These are phyloP conservation scores for Protaetia brevitarsis DNA, from an alignment of 1,140 invertebrate species.

Conservation along the genomic window DNA sequence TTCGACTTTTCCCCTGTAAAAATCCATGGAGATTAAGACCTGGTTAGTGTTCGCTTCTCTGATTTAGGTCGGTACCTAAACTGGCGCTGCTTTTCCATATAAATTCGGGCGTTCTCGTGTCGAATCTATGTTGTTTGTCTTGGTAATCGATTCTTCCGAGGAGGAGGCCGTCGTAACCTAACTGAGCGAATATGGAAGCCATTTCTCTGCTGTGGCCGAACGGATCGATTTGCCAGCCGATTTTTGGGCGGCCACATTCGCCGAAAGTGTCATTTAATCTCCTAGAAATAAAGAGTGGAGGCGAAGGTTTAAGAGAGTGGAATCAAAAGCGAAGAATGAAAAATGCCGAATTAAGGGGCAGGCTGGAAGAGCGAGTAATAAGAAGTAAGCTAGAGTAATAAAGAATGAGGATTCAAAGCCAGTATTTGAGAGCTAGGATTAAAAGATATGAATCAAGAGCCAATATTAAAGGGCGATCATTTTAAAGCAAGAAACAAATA, in stretches of 20 bases:
- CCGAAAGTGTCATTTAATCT: constrained; percentile 81
- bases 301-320: no score
- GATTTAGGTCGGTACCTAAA: constrained; percentile 50
- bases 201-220: constrained; percentile 89
- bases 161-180: constrained; percentile 85
- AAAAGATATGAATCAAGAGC: no score
- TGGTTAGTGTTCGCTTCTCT: background rate
- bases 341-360: background rate
- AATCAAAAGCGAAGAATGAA: background rate
- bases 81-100: constrained; percentile 78
- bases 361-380: no score
- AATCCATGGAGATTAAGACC: constrained; percentile 24
- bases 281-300: constrained; percentile 38
- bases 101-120: constrained; percentile 72
- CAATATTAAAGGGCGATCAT: no score
- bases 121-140: constrained; percentile 68
- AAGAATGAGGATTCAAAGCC: no score
- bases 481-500: no score
- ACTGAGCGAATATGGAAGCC: constrained; percentile 78
- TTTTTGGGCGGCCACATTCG: constrained; percentile 70
- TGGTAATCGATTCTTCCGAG: constrained; percentile 86
- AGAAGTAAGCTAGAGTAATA: no score
- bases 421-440: no score
- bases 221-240: constrained; percentile 93
- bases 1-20: constrained; percentile 57